Base-by-base conservation (phyloP, 2,888 invertebrate genomes). In the Isoperla grammatica region DNA sequence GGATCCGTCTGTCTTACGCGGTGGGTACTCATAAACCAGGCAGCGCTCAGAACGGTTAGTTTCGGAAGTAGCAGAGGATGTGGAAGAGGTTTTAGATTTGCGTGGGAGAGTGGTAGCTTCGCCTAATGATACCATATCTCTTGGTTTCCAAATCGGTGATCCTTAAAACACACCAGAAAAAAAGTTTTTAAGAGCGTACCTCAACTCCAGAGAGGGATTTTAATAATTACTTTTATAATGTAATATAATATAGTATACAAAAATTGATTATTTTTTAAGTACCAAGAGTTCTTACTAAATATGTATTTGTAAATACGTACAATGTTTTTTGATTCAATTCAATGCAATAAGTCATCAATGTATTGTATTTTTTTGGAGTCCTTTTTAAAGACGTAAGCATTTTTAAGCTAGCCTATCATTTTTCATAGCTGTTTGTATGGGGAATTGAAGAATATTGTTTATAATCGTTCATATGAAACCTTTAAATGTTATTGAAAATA, bases 61-160 rank as follows among this genome's bases (percentile, higher is more conserved):
- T 17, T 61, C 63, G 53, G 63, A 63, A 45, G 59, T 20, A 11
- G 61, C 58, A 22, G 62, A 61, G 54, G 61, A 62, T 39, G 61
- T 60, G 56, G 63, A 61, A 40, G 65, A 63, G 59, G 66, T 64
- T 60, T 67, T 65, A 46, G 79, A 80, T 76, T 82, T 82, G 71
- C 82, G 79, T 70, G 83, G 83, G 73, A 83, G 78, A 61, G 83
- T 83, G 69, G 80, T 79, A 69, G 82, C 79, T 75, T 83, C 83
- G 65, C 79, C 78, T 71, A 81, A 76, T 71, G 79, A 79, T 53
- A 76, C 76, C 70, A 79, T 73, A 82, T 94, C 93, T 81, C 95
- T 88, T 80, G 94, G 95, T 85, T 95, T 95, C 95, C 95, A 96
- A 81, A 96, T 90, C 78, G 96, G 96, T 79, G 95, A 95, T 81